Conservation (phyloP, 2,888 invertebrate genomes). For the Harpalus rubripes region DNA sequence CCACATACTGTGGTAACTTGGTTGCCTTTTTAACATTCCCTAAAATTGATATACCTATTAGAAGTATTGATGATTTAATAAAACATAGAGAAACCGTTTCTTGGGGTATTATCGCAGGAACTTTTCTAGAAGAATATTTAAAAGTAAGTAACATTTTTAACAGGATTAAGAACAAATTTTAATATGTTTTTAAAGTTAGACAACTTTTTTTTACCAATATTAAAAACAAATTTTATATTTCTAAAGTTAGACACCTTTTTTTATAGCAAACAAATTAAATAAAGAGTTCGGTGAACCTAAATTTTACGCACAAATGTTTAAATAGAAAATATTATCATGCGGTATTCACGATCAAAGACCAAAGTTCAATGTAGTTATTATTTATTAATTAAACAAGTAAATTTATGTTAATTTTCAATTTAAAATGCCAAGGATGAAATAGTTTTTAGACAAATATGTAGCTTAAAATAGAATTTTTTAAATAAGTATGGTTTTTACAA, state of each 20-base stretch:
- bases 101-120: conserved; percentile 88
- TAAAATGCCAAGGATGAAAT: background rate
- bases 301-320: background rate
- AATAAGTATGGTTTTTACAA: background rate
- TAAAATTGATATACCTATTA: conserved; percentile 86
- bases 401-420: background rate
- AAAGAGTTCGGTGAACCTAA: background rate
- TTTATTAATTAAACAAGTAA: background rate
- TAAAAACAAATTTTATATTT: no score
- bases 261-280: background rate
- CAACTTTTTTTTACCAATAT: background rate
- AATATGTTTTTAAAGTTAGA: background rate
- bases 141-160: conserved; percentile 75
- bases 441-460: background rate
- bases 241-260: background rate
- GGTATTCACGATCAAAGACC: background rate
- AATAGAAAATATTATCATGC: background rate
- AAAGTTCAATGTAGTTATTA: background rate
- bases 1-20: conserved; percentile 94
- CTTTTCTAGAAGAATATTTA: conserved; percentile 85
- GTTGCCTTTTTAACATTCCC: conserved; percentile 96
- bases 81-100: conserved; percentile 80
- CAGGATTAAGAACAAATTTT: no score
- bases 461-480: background rate
- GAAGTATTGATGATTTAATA: conserved; percentile 84